These are phyloP conservation scores for Sphyrna mokarran DNA, from an alignment of 2,113 vertebrate genomes.

Conservation along the genomic window DNA sequence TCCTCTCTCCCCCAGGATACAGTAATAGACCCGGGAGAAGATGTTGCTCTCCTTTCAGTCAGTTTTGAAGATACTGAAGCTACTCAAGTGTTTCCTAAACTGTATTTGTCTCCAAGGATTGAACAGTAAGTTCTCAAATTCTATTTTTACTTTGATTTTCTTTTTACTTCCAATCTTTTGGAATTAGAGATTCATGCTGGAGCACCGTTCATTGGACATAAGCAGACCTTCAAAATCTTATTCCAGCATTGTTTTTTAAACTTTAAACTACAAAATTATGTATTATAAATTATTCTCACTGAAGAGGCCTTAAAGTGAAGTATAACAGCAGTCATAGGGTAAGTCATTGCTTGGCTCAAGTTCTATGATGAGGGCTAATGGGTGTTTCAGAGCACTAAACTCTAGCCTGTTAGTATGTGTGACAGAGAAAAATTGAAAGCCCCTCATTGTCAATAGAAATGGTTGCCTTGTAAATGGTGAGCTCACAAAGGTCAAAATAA, in stretches of 20 bases:
- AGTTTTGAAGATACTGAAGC: conserved; percentile 97
- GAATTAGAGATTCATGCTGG: conserved; percentile 33
- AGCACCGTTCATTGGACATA: background rate
- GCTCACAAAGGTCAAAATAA: too few relatives aligned
- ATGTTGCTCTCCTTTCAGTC: conserved; percentile 88
- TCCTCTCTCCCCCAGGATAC: conserved; percentile 67
- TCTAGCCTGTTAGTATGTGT: background rate
- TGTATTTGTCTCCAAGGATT: conserved; percentile 91
- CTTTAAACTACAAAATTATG: background rate
- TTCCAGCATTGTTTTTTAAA: background rate
- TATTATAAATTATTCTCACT: background rate
- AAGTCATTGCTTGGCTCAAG: background rate
- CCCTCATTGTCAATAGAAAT: background rate
- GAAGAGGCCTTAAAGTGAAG: background rate
- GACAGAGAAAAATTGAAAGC: background rate
- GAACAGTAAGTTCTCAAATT: conserved; percentile 96
- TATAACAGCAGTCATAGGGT: background rate
- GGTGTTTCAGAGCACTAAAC: background rate
- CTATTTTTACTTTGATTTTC: background rate
- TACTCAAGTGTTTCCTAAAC: conserved; percentile 91
- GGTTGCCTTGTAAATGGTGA: background rate
- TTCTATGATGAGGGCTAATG: background rate
- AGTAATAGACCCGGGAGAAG: conserved; percentile 90
- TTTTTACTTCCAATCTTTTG: conserved; percentile 24
- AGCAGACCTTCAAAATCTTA: background rate